Percentiles rank a stretch among this genome's conserved stretches.
Evolutionary conservation across 2,888 invertebrate genomes (phyloP).

Genomic region (Andrena trimmerana): DNA sequence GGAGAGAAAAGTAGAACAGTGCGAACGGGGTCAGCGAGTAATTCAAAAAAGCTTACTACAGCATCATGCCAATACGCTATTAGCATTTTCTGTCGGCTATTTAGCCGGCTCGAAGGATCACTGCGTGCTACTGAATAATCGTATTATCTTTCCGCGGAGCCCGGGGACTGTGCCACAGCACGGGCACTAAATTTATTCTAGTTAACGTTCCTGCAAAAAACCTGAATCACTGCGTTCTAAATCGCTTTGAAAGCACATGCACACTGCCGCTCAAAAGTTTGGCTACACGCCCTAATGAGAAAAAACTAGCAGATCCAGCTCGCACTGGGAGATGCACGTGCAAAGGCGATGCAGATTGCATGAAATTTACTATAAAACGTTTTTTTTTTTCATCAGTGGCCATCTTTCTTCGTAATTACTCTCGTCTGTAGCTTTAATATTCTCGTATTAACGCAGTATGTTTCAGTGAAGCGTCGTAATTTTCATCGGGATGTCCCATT

Average conservation of each 20-base stretch:
- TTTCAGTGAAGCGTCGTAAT: neutral
- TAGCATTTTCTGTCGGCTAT: slow-evolving; percentile 59
- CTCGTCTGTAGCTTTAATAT: neutral
- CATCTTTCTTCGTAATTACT: slow-evolving; percentile 2
- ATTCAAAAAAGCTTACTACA: slow-evolving; percentile 64
- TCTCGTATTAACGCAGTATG: neutral
- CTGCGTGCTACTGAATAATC: slow-evolving; percentile 25
- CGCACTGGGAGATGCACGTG: neutral
- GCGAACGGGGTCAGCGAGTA: slow-evolving; percentile 62
- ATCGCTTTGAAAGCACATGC: neutral
- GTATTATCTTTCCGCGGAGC: slow-evolving; percentile 31
- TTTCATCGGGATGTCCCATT: neutral
- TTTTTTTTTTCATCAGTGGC: neutral
- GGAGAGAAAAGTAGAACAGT: slow-evolving; percentile 50
- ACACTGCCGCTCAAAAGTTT: neutral
- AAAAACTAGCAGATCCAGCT: neutral
- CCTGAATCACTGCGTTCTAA: neutral
- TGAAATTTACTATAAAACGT: slow-evolving; percentile 1
- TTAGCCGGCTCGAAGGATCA: slow-evolving; percentile 41
- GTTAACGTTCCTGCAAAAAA: neutral
- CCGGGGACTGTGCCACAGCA: neutral
- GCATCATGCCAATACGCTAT: slow-evolving; percentile 57
- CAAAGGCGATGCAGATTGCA: neutral
- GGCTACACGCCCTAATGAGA: slow-evolving; percentile 11
- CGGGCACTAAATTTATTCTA: slow-evolving; percentile 17